These are phyloP conservation scores for Drosophila borborema DNA, from an alignment of 2,888 invertebrate genomes.

Conservation along the genomic window DNA sequence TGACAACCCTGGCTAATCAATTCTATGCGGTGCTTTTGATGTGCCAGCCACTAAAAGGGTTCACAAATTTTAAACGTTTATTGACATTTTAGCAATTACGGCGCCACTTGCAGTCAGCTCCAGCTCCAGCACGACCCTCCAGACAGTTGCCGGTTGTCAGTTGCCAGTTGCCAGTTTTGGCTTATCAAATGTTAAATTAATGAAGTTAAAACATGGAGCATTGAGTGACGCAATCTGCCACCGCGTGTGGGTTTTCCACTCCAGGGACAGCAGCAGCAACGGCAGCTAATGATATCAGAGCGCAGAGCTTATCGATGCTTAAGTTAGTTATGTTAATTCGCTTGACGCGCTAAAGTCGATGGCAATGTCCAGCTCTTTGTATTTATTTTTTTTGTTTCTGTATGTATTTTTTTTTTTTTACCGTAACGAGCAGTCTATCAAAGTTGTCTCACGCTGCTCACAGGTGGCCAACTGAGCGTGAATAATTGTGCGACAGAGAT, in stretches of 20 bases:
- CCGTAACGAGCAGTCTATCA: slow-evolving; percentile 59
- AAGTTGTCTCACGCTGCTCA: slow-evolving; percentile 62
- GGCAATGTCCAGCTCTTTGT: slow-evolving; percentile 45
- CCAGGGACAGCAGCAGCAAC: slow-evolving; percentile 19
- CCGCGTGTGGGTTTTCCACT: slow-evolving; percentile 25
- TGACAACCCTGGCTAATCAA: slow-evolving; percentile 66
- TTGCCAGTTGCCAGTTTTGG: slow-evolving; percentile 21
- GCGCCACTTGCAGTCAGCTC: slow-evolving; percentile 30
- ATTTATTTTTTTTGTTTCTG: slow-evolving; percentile 16
- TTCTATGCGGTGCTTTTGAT: slow-evolving; percentile 59
- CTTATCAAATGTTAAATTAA: slow-evolving; percentile 80
- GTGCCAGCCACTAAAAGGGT: slow-evolving; percentile 31
- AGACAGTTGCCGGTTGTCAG: slow-evolving; percentile 22
- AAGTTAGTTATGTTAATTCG: slow-evolving; percentile 77
- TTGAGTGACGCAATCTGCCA: slow-evolving; percentile 45
- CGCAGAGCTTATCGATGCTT: slow-evolving; percentile 77
- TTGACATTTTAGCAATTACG: slow-evolving; percentile 63
- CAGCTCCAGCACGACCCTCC: background rate
- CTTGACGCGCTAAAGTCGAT: slow-evolving; percentile 48
- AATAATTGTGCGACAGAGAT: slow-evolving; percentile 66
- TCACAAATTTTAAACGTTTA: slow-evolving; percentile 56
- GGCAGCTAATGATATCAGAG: slow-evolving; percentile 66
- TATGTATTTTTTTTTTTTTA: slow-evolving; percentile 22
- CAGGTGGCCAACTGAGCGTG: slow-evolving; percentile 83
- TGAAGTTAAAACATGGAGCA: slow-evolving; percentile 67